phyloP scores from a whole-genome alignment of 2,797 vertebrate species.

The Girardinus metallicus region DNA sequence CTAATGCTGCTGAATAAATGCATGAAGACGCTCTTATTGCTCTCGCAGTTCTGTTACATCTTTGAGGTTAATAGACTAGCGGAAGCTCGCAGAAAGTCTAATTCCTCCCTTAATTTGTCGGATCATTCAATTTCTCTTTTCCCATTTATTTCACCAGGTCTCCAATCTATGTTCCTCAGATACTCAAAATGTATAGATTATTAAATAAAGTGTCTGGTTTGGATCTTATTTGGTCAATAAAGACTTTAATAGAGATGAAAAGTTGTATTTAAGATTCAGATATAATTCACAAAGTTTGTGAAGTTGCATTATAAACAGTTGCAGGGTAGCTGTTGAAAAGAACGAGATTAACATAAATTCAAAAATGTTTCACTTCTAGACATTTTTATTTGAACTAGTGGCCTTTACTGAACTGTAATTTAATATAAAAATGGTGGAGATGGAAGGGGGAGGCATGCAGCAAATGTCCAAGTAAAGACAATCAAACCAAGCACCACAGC shows the following conservation, averaged over 20 bases:
- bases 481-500: not conserved
- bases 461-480: not conserved
- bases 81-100: not conserved
- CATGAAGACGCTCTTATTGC: not conserved
- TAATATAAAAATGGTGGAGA: not conserved
- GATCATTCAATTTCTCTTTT: not conserved
- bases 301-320: not conserved
- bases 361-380: not conserved
- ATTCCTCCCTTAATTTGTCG: slow-evolving; percentile 3
- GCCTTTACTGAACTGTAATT: not conserved
- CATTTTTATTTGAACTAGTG: not conserved
- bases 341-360: not conserved
- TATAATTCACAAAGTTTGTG: not conserved
- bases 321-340: not conserved
- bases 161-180: not conserved
- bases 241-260: not conserved
- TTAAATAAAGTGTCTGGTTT: not conserved
- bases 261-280: not conserved
- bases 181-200: no score
- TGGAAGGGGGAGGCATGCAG: not conserved
- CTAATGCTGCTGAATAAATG: slow-evolving; percentile 12
- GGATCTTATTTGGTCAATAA: not conserved
- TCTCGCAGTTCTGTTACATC: slow-evolving; percentile 2
- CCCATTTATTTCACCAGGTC: not conserved
- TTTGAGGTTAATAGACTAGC: slow-evolving; percentile 6